Conservation (phyloP, 2,888 invertebrate species). For the Eucera pruinosa region DNA sequence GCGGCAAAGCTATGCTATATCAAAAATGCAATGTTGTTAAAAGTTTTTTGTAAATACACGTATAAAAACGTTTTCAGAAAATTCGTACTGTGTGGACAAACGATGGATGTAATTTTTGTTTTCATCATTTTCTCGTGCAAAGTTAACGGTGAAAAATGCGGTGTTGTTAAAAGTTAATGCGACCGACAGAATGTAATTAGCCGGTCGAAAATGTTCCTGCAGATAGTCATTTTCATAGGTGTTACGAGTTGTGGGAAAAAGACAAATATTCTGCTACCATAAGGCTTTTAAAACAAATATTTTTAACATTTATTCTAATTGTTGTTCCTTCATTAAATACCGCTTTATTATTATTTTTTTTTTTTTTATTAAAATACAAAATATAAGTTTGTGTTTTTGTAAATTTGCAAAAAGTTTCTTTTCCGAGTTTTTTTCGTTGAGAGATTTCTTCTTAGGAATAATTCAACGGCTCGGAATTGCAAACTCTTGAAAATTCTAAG, state of each 20-base stretch:
- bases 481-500: too few relatives aligned
- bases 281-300: too few relatives aligned
- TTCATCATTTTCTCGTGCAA: not conserved
- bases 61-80: not conserved
- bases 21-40: conserved; percentile 8
- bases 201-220: conserved; percentile 2
- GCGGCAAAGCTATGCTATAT: not conserved
- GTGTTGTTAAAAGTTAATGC: conserved; percentile 24
- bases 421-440: too few relatives aligned
- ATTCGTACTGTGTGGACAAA: not conserved
- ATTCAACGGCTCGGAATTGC: too few relatives aligned
- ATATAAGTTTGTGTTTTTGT: too few relatives aligned
- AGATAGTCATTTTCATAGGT: not conserved
- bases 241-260: not conserved
- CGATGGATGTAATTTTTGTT: not conserved
- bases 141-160: not conserved
- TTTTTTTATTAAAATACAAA: not conserved
- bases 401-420: too few relatives aligned
- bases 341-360: not conserved
- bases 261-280: not conserved
- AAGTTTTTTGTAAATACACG: conserved; percentile 12
- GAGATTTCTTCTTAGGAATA: not conserved
- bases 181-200: conserved; percentile 12
- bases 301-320: too few relatives aligned
- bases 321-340: not conserved